Evolutionary conservation across 2,113 vertebrate genomes (phyloP).

Genomic region (Origma solitaria): DNA sequence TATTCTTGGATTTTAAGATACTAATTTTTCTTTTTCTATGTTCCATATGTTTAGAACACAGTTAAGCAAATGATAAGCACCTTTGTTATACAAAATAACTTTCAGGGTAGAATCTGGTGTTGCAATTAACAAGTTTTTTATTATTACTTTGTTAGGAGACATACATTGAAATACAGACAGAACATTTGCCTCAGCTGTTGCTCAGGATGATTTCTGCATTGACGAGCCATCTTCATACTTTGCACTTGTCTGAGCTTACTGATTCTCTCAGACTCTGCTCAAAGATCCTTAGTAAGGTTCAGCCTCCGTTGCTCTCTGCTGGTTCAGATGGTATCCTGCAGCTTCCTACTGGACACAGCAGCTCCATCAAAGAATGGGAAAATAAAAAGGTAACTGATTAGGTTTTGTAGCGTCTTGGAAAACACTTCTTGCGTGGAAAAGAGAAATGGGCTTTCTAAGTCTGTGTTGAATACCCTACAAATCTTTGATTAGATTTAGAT

Average conservation of each 20-base stretch:
- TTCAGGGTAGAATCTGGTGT: neutral
- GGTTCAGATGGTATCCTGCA: constrained; percentile 63
- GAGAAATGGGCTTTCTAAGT: neutral
- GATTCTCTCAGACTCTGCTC: constrained; percentile 95
- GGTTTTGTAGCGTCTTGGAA: neutral
- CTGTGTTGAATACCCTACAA: neutral
- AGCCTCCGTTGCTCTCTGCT: constrained; percentile 90
- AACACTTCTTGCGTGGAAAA: neutral
- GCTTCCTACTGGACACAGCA: constrained; percentile 72
- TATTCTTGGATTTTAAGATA: neutral
- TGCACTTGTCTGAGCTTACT: constrained; percentile 87
- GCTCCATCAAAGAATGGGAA: constrained; percentile 77
- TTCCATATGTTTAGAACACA: neutral
- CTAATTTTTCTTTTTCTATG: neutral
- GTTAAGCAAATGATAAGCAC: neutral
- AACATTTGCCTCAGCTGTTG: constrained; percentile 93
- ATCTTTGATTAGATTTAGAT: neutral
- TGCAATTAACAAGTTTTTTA: neutral
- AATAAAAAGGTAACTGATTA: constrained; percentile 78
- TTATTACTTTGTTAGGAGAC: constrained; percentile 82
- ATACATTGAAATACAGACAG: constrained; percentile 98
- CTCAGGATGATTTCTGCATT: constrained; percentile 93
- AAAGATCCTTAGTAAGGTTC: constrained; percentile 98
- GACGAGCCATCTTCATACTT: constrained; percentile 85
- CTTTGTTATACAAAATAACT: neutral